Evolutionary conservation across 2,113 vertebrate genomes (phyloP).

Genomic region (Chionodraco myersi): DNA sequence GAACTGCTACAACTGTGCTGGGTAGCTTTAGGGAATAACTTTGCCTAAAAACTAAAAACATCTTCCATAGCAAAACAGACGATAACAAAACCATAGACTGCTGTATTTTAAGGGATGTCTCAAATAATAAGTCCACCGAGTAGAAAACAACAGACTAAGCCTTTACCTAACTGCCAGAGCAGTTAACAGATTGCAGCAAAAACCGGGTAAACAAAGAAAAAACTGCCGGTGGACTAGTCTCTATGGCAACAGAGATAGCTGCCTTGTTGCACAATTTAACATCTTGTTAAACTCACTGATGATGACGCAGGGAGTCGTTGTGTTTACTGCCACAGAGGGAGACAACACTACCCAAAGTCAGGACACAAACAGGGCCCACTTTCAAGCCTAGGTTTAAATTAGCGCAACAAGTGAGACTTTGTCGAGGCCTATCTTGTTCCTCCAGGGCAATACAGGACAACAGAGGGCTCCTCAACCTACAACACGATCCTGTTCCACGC

Average conservation of each 20-base stretch:
- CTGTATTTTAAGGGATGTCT: not conserved
- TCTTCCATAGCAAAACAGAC: no score
- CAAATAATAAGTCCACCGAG: not conserved
- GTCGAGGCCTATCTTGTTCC: constrained; percentile 18
- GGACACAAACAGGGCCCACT: not conserved
- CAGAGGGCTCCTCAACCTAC: constrained; percentile 25
- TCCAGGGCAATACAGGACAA: constrained; percentile 63
- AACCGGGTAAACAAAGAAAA: not conserved
- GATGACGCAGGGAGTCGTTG: constrained; percentile 5
- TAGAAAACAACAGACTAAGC: not conserved
- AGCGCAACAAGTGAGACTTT: constrained; percentile 11
- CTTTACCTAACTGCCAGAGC: constrained; percentile 21
- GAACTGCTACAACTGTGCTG: no score
- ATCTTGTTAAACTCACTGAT: constrained; percentile 10
- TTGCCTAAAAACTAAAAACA: no score
- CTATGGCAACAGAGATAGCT: constrained; percentile 44
- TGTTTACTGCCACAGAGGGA: constrained; percentile 7
- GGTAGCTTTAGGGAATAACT: no score
- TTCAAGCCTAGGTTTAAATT: constrained; percentile 26
- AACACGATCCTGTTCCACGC: constrained; percentile 55
- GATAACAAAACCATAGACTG: not conserved
- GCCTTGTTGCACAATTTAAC: not conserved
- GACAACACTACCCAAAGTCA: not conserved
- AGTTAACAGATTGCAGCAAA: constrained; percentile 25
- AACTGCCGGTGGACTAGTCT: constrained; percentile 30